A percentile compares a stretch with the other conserved stretches of the same genome.
phyloP scores from a whole-genome alignment of 2,888 invertebrate genomes.

The Tolmerus cingulatus region DNA sequence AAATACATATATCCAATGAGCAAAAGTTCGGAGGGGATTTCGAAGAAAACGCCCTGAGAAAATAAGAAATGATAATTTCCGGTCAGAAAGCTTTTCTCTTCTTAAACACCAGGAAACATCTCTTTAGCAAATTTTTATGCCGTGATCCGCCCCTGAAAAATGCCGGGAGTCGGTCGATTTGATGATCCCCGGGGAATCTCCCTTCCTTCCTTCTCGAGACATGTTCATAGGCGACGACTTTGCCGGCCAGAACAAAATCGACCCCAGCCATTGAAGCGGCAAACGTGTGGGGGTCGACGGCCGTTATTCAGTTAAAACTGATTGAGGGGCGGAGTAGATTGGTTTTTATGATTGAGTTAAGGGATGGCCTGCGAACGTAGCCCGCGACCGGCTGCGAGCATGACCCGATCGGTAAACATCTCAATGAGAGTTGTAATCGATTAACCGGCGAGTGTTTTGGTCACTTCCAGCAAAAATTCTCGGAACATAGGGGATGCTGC shows the following conservation, averaged over 20 bases:
- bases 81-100: background rate
- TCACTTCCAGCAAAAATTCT: background rate
- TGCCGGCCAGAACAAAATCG: background rate
- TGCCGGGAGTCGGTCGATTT: background rate
- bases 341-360: constrained; percentile 26
- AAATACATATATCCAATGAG: background rate
- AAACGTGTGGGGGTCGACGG: background rate
- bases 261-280: constrained; percentile 15
- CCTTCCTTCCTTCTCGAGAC: background rate
- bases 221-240: background rate
- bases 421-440: constrained; percentile 30
- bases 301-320: background rate
- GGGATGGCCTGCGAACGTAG: background rate
- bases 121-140: background rate
- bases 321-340: constrained; percentile 32
- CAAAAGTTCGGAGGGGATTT: background rate
- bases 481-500: background rate
- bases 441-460: constrained; percentile 32
- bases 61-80: constrained; percentile 13
- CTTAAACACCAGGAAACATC: background rate
- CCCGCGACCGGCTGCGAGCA: background rate
- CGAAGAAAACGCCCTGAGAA: background rate
- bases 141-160: background rate
- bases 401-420: background rate
- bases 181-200: background rate